These are phyloP conservation scores for Melopsittacus undulatus DNA, from an alignment of 2,797 vertebrate species.

Conservation along the genomic window DNA sequence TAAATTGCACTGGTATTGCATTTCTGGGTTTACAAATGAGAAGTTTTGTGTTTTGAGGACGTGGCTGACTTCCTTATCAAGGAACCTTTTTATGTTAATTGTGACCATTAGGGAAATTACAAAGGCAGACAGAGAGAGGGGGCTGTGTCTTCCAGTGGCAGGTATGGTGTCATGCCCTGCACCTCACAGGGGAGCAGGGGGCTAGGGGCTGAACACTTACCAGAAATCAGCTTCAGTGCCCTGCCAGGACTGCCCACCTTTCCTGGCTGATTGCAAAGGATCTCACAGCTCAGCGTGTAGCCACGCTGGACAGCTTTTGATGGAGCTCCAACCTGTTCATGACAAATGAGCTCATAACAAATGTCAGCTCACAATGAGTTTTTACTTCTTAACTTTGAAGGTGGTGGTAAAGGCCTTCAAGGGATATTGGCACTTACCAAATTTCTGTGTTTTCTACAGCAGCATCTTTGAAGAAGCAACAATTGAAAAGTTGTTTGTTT, in stretches of 20 bases:
- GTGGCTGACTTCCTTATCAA: neutral
- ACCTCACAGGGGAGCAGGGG: neutral
- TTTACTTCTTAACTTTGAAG: neutral
- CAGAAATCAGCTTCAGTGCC: neutral
- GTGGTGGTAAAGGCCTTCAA: neutral
- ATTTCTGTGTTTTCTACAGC: neutral
- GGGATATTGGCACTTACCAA: neutral
- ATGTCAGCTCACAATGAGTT: neutral
- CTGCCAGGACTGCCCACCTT: neutral
- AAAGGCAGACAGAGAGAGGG: neutral
- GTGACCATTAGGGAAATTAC: accelerated
- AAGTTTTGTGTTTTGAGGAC: neutral
- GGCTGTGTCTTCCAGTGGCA: neutral
- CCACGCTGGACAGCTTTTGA: neutral
- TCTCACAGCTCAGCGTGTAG: neutral
- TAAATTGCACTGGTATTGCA: neutral
- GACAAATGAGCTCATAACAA: neutral
- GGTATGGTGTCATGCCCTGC: neutral
- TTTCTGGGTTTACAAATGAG: neutral
- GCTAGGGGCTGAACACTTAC: neutral
- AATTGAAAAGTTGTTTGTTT: neutral
- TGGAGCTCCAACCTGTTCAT: neutral
- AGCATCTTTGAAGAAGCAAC: neutral
- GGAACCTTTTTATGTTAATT: neutral
- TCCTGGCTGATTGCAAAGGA: neutral